Base-by-base conservation (phyloP, 2,797 vertebrate species). In the Balearica regulorum region DNA sequence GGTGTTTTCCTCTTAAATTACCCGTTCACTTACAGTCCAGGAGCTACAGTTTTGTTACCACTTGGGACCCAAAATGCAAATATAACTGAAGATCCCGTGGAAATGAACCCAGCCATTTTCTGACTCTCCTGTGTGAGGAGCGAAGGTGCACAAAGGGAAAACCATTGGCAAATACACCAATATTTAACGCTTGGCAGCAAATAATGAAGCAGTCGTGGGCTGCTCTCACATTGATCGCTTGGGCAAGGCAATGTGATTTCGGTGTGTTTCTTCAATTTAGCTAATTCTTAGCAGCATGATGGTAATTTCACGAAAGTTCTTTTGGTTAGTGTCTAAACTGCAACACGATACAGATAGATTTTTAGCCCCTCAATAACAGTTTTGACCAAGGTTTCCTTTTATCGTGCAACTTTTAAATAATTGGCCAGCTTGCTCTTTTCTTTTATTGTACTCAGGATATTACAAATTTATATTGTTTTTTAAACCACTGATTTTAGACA, bases 401-500 rank as follows among this genome's bases (percentile, higher is more conserved):
- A 77, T 90, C 90, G 70, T 53, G 31, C 55, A 55, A 24, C 78
- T 84, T 84, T 77, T 70, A 89, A 90, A 82, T 84, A 70, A 71
- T 16, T 57, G 60, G 6, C 66, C 37, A 0, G 1, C 43, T 89
- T 9, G 48, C 55, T 87, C 55, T 80, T 73, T 77, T 75, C 86
- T 89, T 86, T 94, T 61, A 33, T 95, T 94, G 91, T 93, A 8
- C 81, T 87, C 6, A 21, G 60, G 94, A 43, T 93, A 75, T 92
- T 90, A 66, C 55, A 87, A 90, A 87, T 78, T 79, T 25, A 6
- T 83, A 73, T 84, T 95, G 88, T 94, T 95, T 88, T 70, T 57
- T 70, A 87, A 93, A 94, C 51, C 2, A 20, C 95, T 97, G 92
- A 96, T 96, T 94, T 96, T 96, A 96, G 96, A 33, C 75, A 49